Evolutionary conservation across 2,797 vertebrate species (phyloP).

Genomic region (Spinibarbus caldwelli): DNA sequence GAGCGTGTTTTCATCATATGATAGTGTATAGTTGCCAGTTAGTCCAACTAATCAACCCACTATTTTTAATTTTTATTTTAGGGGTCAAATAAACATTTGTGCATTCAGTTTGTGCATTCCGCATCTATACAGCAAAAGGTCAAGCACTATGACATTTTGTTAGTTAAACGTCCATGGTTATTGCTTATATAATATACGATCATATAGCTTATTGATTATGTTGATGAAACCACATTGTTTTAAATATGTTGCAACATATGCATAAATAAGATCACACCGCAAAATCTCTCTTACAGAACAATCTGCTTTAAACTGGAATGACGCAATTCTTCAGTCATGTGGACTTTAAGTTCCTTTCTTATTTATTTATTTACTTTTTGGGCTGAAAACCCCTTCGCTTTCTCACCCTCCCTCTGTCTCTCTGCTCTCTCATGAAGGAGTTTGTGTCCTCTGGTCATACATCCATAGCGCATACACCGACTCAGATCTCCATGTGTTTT

Average conservation of each 20-base stretch:
- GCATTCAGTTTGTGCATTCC: not conserved
- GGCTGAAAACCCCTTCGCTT: conserved; percentile 37
- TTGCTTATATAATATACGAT: not conserved
- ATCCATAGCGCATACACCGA: conserved; percentile 14
- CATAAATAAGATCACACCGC: too few relatives aligned
- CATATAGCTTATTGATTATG: not conserved
- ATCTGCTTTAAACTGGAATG: conserved; percentile 56
- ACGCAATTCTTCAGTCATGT: conserved; percentile 76
- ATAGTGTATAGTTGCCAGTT: conserved; percentile 3
- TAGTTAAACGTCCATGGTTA: not conserved
- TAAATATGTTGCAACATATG: conserved; percentile 1
- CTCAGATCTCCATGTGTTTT: conserved; percentile 12
- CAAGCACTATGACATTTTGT: not conserved
- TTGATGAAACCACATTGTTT: not conserved
- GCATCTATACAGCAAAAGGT: not conserved
- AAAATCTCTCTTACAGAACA: not conserved
- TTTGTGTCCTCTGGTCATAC: conserved; percentile 26
- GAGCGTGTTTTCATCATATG: not conserved
- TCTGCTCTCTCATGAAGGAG: conserved; percentile 31
- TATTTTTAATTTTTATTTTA: not conserved
- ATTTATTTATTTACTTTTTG: conserved; percentile 56
- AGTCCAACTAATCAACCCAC: not conserved
- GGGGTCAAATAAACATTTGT: not conserved
- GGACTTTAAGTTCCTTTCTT: conserved; percentile 62
- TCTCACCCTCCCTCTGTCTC: conserved; percentile 27